These are phyloP conservation scores for Zaprionus capensis DNA, from an alignment of 1,140 invertebrate genomes.

Conservation along the genomic window DNA sequence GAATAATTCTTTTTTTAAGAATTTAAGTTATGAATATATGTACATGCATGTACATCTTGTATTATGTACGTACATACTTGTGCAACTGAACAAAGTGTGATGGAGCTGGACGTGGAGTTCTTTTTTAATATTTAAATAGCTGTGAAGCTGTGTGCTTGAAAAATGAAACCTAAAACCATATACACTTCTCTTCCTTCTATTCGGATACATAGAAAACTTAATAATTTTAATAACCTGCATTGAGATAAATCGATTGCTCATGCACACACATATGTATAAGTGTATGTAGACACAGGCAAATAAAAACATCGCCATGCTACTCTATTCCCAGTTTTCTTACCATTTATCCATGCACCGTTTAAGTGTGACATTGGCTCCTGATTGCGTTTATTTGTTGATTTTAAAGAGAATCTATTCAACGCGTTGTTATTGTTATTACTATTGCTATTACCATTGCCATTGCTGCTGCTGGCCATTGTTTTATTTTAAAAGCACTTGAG, in stretches of 20 bases:
- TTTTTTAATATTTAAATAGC: not conserved
- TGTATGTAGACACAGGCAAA: not conserved
- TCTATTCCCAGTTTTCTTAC: constrained; percentile 85
- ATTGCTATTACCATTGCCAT: constrained; percentile 53
- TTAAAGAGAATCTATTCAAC: constrained; percentile 68
- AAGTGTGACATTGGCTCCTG: constrained; percentile 88
- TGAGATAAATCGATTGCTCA: constrained; percentile 71
- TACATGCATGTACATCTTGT: too few species aligned
- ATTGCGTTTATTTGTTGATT: constrained; percentile 73
- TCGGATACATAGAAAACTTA: not conserved
- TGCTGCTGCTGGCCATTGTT: constrained; percentile 66
- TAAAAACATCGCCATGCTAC: not conserved
- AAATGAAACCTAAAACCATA: not conserved
- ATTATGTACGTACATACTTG: not conserved
- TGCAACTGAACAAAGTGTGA: not conserved
- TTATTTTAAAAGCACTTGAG: constrained; percentile 14
- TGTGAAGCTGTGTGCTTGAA: too few species aligned
- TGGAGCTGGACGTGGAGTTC: not conserved
- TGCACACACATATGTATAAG: constrained; percentile 42
- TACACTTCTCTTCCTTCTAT: not conserved
- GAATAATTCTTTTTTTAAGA: too few species aligned
- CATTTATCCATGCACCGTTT: constrained; percentile 91
- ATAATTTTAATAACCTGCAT: constrained; percentile 8
- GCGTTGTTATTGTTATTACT: constrained; percentile 61
- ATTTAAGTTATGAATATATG: too few species aligned